Base-by-base conservation (phyloP, 1,140 invertebrate species). In the Sycophaga agraensis region DNA sequence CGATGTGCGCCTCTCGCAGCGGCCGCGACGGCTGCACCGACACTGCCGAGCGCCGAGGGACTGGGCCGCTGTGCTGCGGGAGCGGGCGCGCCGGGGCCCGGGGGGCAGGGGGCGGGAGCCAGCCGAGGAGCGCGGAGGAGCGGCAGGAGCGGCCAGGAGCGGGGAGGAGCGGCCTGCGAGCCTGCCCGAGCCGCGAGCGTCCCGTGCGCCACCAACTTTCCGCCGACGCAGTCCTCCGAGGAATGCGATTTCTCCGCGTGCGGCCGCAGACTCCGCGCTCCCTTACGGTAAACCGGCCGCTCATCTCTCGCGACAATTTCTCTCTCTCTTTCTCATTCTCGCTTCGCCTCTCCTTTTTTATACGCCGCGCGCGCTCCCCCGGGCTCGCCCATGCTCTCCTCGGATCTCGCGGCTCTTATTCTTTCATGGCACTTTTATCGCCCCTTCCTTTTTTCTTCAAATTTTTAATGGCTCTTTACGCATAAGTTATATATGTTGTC, bases 251-350 rank as follows among this genome's bases (percentile, higher is more conserved):
- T 39, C 42, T 56, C 26, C 12, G 45, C 45, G 46, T 21, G 56
- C 45, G 45, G 14, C 28, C 31, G 26, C 26, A 42, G 43, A 39
- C 37, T 50, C 35, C 39, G 34, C 39, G 14, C 19, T 60, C 48
- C 59, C 50, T 54, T 54, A 61, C 59, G 59, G 59, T 61, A 61
- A 61, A 61, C 55, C 59, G 40, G 21, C 31, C 49, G 19, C 40
- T 53, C 58, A 34, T 59, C 57, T 50, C 45, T 59, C 59, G 42
- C 59, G 58, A 60, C 58, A 60, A 60, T 55, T 55, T 61, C 51
- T 61, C 17, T 34, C 28, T 43, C 28, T 24, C 40, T 50, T 22
- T 39, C 26, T 39, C 35, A 22, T 21, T 16, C 58, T 26, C 21
- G 48, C 2, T 17, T 21, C 8, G 4, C 24, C 42, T 19, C 31